Percentiles rank a stretch among this genome's conserved stretches.
Conservation (phyloP, 2,888 invertebrate species). For the Listrodromus nycthemerus region DNA sequence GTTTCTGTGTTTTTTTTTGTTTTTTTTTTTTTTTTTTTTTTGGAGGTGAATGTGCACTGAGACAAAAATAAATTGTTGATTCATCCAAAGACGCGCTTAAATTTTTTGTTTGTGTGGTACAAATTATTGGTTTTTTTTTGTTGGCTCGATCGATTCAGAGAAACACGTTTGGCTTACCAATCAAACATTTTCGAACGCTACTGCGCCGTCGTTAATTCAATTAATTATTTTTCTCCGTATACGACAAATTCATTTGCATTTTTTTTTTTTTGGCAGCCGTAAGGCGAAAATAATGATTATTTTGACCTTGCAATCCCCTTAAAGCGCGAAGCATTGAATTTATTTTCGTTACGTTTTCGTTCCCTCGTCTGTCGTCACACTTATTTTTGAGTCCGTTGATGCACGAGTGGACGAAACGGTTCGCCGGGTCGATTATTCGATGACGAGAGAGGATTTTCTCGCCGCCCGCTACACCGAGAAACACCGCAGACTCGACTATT, state of each 20-base stretch:
- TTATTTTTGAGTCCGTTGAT: slow-evolving; percentile 59
- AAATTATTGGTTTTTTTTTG: too few relatives aligned
- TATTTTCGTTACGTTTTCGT: slow-evolving; percentile 43
- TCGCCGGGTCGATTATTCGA: slow-evolving; percentile 60
- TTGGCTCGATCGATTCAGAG: too few relatives aligned
- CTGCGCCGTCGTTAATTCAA: too few relatives aligned
- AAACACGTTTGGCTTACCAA: too few relatives aligned
- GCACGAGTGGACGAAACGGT: slow-evolving; percentile 58
- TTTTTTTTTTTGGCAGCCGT: neutral
- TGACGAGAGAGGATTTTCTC: slow-evolving; percentile 56
- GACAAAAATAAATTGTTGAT: too few relatives aligned
- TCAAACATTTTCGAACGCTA: too few relatives aligned
- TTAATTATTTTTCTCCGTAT: too few relatives aligned
- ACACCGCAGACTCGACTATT: slow-evolving; percentile 49
- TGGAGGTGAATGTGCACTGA: too few relatives aligned
- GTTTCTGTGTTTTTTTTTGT: too few relatives aligned
- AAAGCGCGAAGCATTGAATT: slow-evolving; percentile 13
- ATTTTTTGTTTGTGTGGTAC: too few relatives aligned
- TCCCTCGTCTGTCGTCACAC: slow-evolving; percentile 49
- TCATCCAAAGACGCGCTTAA: too few relatives aligned
- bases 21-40: too few relatives aligned
- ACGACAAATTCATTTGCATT: neutral
- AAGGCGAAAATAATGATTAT: neutral
- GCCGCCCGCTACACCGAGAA: slow-evolving; percentile 8
- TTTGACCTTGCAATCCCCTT: neutral